These are phyloP conservation scores for Syritta pipiens DNA, from an alignment of 2,888 invertebrate species.

Conservation along the genomic window DNA sequence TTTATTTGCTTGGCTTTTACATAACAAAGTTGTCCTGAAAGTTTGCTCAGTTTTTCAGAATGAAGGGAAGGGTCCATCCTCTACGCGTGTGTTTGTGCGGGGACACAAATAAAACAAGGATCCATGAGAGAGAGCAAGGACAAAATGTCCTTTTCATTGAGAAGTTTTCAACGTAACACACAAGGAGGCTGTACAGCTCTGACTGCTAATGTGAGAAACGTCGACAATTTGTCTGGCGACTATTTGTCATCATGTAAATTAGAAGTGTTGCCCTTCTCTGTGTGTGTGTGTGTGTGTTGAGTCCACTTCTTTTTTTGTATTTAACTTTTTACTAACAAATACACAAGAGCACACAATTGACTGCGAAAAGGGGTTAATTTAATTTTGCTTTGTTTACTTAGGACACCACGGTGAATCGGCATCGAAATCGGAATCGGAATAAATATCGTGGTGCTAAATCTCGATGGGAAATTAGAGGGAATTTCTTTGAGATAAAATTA, in stretches of 20 bases:
- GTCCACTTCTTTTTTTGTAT: too few relatives aligned
- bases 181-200: neutral
- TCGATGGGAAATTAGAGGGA: too few relatives aligned
- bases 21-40: neutral
- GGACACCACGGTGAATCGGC: too few relatives aligned
- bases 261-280: slow-evolving; percentile 44
- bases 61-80: neutral
- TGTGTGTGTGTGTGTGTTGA: too few relatives aligned
- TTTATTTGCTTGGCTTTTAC: neutral
- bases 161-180: slow-evolving; percentile 23
- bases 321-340: too few relatives aligned
- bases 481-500: too few relatives aligned
- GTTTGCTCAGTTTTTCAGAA: neutral
- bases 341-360: too few relatives aligned
- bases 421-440: too few relatives aligned
- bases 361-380: too few relatives aligned
- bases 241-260: slow-evolving; percentile 56
- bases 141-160: slow-evolving; percentile 36
- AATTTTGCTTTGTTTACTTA: too few relatives aligned
- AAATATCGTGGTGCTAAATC: too few relatives aligned
- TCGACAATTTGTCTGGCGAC: slow-evolving; percentile 48
- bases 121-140: neutral
- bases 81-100: neutral
- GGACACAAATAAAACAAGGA: neutral
- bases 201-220: slow-evolving; percentile 26